Conservation (phyloP, 2,888 invertebrate species). For the Caenorhabditis parvicauda region DNA sequence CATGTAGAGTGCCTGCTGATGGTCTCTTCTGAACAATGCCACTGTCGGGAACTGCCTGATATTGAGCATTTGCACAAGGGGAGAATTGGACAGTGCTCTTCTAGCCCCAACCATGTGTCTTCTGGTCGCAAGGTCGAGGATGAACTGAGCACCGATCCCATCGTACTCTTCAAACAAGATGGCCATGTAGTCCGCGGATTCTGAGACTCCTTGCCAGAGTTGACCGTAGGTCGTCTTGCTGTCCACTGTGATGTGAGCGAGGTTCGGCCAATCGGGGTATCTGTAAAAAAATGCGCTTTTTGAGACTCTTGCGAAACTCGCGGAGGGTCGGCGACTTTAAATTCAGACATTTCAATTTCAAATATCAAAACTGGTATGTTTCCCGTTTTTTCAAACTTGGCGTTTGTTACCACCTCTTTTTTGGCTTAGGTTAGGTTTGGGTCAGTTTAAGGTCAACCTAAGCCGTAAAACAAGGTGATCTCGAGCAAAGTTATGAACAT, state of each 20-base stretch:
- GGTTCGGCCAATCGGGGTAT: conserved; percentile 61
- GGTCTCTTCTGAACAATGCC: conserved; percentile 56
- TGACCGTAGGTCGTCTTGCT: conserved; percentile 54
- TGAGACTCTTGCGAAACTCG: too few species aligned
- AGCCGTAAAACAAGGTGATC: too few species aligned
- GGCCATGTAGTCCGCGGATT: conserved; percentile 53
- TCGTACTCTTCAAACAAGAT: conserved; percentile 59
- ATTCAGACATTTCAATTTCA: too few species aligned
- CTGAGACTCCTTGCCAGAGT: conserved; percentile 53
- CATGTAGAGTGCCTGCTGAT: conserved; percentile 61
- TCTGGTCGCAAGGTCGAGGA: conserved; percentile 53
- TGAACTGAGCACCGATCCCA: conserved; percentile 51
- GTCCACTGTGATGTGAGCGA: conserved; percentile 53
- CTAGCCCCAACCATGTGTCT: conserved; percentile 46
- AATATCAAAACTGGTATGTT: too few species aligned
- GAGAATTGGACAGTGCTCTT: conserved; percentile 52
- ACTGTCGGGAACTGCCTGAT: conserved; percentile 54
- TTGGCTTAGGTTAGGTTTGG: too few species aligned
- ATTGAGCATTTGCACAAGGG: conserved; percentile 52
- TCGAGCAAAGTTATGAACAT: too few species aligned
- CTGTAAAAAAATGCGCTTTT: conserved; percentile 4
- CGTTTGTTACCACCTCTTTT: too few species aligned
- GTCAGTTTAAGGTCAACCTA: too few species aligned
- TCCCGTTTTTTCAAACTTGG: background rate
- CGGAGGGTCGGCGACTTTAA: too few species aligned